A percentile compares a stretch with the other conserved stretches of the same genome.
Conservation (phyloP, 1,140 invertebrate species). For the Danaus plexippus region DNA sequence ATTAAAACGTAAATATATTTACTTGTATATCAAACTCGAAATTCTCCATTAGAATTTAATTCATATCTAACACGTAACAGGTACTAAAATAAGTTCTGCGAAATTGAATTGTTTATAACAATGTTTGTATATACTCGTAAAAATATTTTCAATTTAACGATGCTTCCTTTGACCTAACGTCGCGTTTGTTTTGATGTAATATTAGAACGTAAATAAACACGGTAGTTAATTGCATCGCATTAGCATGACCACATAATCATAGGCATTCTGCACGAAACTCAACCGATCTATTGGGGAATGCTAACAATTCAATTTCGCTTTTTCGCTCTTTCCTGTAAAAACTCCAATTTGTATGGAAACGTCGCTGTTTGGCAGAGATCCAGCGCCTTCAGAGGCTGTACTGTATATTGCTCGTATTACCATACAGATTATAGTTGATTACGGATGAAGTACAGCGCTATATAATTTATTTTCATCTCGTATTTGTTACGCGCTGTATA, state of each 20-base stretch:
- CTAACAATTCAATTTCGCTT: slow-evolving; percentile 71
- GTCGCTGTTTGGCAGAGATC: slow-evolving; percentile 51
- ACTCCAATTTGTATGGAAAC: slow-evolving; percentile 49
- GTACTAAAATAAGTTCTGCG: slow-evolving; percentile 34
- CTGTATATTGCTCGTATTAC: slow-evolving; percentile 26
- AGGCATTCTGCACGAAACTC: slow-evolving; percentile 53
- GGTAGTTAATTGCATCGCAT: slow-evolving; percentile 63
- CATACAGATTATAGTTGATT: slow-evolving; percentile 35
- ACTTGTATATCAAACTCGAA: slow-evolving; percentile 29
- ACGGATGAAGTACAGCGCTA: slow-evolving; percentile 19
- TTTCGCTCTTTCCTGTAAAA: slow-evolving; percentile 54
- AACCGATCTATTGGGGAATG: slow-evolving; percentile 51
- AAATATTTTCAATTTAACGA: slow-evolving; percentile 19
- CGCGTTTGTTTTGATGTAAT: no score
- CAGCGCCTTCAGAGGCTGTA: slow-evolving; percentile 44
- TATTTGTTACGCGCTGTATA: slow-evolving; percentile 3
- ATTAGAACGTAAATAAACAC: slow-evolving; percentile 23
- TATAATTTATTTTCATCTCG: no score
- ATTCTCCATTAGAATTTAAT: slow-evolving; percentile 14
- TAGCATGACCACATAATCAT: slow-evolving; percentile 50
- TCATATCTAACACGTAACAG: slow-evolving; percentile 12
- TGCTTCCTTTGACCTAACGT: no score
- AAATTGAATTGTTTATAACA: slow-evolving; percentile 66
- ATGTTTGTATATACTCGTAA: slow-evolving; percentile 33
- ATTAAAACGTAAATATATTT: slow-evolving; percentile 26